Evolutionary conservation across 1,140 invertebrate genomes (phyloP), one percentile per base, ranked within the genome.

Genomic region (Marisa cornuarietis): DNA sequence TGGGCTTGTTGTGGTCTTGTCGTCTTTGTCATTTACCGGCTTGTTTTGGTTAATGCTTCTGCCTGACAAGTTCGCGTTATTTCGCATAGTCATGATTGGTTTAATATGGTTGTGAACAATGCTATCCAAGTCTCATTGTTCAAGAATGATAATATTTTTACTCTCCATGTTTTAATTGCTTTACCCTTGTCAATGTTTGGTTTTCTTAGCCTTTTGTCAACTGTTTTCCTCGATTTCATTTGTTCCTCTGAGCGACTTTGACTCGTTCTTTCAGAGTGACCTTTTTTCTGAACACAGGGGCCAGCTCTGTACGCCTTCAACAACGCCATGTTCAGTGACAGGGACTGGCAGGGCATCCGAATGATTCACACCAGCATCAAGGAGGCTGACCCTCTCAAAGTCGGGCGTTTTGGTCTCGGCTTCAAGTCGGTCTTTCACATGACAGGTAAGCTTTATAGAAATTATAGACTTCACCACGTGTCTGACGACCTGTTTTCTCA

Each of bases 351-450:
- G 63, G 85, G 87, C 24, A 86, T 90, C 42, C 69, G 78, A 58
- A 87, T 85, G 83, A 31, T 87, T 20, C 77, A 82, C 42, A 71
- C 83, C 49, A 88, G 87, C 75, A 72, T 84, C 52, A 89, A 89
- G 76, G 82, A 88, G 66, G 65, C 83, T 24, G 86, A 88, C 73
- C 81, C 82, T 31, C 76, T 83, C 61, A 88, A 88, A 82, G 85
- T 88, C 58, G 88, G 88, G 42, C 83, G 87, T 52, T 89, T 86
- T 79, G 88, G 88, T 62, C 83, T 88, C 51, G 87, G 88, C 11
- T 89, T 89, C 82, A 88, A 89, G 61, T 89, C 88, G 22, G 86
- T 88, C 13, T 89, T 88, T 74, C 88, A 89, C 79, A 78, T 89
- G 24, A 89, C 88, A 84, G 88, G 88, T 88, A 82, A 51, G 61